These are phyloP conservation scores for Gadus macrocephalus DNA, from an alignment of 2,113 vertebrate genomes.

Conservation along the genomic window DNA sequence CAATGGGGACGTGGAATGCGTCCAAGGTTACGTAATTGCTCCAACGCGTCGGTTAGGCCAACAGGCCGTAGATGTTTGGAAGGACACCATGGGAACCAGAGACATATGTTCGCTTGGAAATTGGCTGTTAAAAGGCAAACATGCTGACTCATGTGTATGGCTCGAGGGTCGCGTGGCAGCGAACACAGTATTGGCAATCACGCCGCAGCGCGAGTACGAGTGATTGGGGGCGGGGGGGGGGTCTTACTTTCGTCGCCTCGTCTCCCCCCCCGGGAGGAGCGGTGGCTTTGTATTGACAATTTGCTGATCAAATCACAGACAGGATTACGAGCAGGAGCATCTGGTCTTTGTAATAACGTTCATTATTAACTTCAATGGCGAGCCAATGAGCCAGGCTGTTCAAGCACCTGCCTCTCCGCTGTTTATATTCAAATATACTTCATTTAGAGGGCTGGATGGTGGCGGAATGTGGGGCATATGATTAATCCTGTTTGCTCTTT, in stretches of 20 bases:
- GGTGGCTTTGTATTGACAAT: slow-evolving; percentile 45
- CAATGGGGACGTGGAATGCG: no score
- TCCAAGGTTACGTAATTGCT: no score
- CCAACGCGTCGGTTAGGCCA: slow-evolving; percentile 9
- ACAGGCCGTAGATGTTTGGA: slow-evolving; percentile 3
- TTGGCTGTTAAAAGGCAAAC: slow-evolving; percentile 25
- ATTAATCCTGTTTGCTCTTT: neutral
- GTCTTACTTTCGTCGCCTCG: no score
- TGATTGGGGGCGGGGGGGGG: no score
- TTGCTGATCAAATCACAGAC: slow-evolving; percentile 58
- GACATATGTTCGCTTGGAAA: slow-evolving; percentile 34
- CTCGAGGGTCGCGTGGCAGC: slow-evolving; percentile 11
- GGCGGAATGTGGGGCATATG: slow-evolving; percentile 10
- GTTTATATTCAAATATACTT: neutral
- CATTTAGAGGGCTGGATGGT: neutral
- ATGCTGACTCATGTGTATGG: slow-evolving; percentile 18
- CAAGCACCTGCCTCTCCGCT: slow-evolving; percentile 16
- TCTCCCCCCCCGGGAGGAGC: slow-evolving; percentile 35
- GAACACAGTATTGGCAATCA: slow-evolving; percentile 8
- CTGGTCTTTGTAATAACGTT: slow-evolving; percentile 51
- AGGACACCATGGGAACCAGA: neutral
- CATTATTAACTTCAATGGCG: slow-evolving; percentile 44
- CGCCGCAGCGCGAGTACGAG: slow-evolving; percentile 9
- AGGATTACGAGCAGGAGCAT: slow-evolving; percentile 48
- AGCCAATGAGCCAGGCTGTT: slow-evolving; percentile 14